A percentile compares a stretch with the other conserved stretches of the same genome.
Conservation (phyloP, 2,888 invertebrate species). For the Euplexia lucipara region DNA sequence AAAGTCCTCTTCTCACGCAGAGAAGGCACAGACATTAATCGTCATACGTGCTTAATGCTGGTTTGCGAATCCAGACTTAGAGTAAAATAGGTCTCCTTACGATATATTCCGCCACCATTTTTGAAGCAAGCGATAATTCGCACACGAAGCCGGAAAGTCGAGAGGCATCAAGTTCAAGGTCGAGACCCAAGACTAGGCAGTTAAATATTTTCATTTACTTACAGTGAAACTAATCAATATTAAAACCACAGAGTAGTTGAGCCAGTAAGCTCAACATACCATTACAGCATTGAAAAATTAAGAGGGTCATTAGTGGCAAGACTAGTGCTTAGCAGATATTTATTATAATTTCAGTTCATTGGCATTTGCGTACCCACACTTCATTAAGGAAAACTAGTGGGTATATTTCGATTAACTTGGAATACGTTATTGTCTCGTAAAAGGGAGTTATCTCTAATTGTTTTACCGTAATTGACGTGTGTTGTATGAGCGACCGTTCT, state of each 20-base stretch:
- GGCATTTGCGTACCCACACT: slow-evolving; percentile 45
- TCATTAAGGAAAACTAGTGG: slow-evolving; percentile 35
- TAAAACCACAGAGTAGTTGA: background rate
- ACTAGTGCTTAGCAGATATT: slow-evolving; percentile 50
- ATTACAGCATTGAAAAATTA: slow-evolving; percentile 42
- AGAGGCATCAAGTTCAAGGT: no score
- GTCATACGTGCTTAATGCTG: no score
- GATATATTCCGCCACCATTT: no score
- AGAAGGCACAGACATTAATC: no score
- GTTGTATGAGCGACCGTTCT: background rate
- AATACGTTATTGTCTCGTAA: slow-evolving; percentile 32
- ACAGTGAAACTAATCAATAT: slow-evolving; percentile 14
- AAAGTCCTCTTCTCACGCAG: no score
- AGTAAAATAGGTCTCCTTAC: no score
- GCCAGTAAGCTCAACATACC: slow-evolving; percentile 25
- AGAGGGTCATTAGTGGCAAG: slow-evolving; percentile 41
- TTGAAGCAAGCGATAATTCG: no score
- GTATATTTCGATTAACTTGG: slow-evolving; percentile 45
- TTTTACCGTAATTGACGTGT: slow-evolving; percentile 28
- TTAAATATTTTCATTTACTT: background rate
- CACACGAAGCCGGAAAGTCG: no score
- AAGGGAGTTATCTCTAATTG: slow-evolving; percentile 37
- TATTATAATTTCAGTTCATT: slow-evolving; percentile 51
- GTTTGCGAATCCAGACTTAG: no score
- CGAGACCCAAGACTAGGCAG: no score